Percentiles rank a stretch among this genome's conserved stretches.
Conservation (phyloP, 1,140 invertebrate genomes). For the Hetaerina americana region DNA sequence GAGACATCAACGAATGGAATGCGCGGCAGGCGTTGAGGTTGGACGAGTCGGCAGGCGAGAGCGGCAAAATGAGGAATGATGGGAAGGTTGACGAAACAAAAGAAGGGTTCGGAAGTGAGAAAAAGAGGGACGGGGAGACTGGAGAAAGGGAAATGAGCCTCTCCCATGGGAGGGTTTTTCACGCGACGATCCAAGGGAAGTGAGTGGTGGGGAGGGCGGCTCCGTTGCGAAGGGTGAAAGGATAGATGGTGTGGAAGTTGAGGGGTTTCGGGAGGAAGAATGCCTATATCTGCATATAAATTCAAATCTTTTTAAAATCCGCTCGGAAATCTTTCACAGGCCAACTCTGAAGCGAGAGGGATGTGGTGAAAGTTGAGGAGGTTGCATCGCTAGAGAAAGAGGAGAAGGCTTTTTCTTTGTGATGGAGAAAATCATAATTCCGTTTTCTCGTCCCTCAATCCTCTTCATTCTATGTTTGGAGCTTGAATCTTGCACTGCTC, state of each 20-base stretch:
- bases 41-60: not conserved
- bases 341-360: not conserved
- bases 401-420: too few species aligned
- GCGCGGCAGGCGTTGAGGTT: not conserved
- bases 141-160: not conserved
- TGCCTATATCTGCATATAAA: not conserved
- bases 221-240: not conserved
- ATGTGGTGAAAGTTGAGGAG: not conserved
- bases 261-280: too few species aligned
- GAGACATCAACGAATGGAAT: not conserved
- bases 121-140: too few species aligned
- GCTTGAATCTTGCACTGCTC: too few species aligned
- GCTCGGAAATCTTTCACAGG: not conserved
- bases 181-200: too few species aligned
- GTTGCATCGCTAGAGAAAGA: too few species aligned
- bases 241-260: not conserved
- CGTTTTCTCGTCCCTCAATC: too few species aligned
- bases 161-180: too few species aligned
- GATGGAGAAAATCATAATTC: too few species aligned
- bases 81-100: not conserved
- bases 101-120: too few species aligned
- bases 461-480: too few species aligned
- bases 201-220: not conserved
- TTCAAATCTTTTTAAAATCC: conserved; percentile 1
- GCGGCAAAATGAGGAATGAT: not conserved